Evolutionary conservation across 2,797 vertebrate species (phyloP).

Genomic region (Dendrocincla fuliginosa): DNA sequence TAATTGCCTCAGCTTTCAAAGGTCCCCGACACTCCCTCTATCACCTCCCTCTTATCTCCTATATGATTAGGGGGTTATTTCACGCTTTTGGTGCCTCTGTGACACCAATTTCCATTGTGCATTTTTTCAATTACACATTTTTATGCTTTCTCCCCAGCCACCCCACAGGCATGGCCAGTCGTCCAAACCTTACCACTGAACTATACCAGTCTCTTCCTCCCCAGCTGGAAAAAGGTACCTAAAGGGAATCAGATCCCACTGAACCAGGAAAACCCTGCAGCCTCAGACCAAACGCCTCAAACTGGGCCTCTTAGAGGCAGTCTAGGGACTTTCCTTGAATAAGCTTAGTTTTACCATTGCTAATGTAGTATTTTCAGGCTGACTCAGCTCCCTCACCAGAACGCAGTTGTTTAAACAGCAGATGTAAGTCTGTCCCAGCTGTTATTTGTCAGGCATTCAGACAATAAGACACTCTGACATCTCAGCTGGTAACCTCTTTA

Average conservation of each 20-base stretch:
- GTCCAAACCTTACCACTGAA: not conserved
- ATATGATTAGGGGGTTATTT: not conserved
- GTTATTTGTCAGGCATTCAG: conserved; percentile 52
- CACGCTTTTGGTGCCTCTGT: not conserved
- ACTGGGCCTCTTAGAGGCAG: not conserved
- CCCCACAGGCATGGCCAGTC: not conserved
- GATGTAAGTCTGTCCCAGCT: conserved; percentile 58
- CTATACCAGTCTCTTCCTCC: not conserved
- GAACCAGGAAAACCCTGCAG: not conserved
- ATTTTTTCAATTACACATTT: not conserved
- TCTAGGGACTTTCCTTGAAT: not conserved
- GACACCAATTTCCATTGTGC: not conserved
- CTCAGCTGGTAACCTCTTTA: conserved; percentile 55
- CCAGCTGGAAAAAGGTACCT: not conserved
- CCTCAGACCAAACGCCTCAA: not conserved
- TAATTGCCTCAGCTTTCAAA: conserved; percentile 32
- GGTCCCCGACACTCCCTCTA: not conserved
- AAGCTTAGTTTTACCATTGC: not conserved
- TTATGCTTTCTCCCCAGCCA: not conserved
- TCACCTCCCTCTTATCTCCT: not conserved
- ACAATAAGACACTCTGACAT: conserved; percentile 55
- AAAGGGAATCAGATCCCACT: not conserved
- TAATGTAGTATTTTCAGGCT: conserved; percentile 12
- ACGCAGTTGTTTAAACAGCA: conserved; percentile 65
- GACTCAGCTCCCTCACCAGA: conserved; percentile 13